Conservation (phyloP, 2,888 invertebrate genomes). For the Watsonalla binaria region DNA sequence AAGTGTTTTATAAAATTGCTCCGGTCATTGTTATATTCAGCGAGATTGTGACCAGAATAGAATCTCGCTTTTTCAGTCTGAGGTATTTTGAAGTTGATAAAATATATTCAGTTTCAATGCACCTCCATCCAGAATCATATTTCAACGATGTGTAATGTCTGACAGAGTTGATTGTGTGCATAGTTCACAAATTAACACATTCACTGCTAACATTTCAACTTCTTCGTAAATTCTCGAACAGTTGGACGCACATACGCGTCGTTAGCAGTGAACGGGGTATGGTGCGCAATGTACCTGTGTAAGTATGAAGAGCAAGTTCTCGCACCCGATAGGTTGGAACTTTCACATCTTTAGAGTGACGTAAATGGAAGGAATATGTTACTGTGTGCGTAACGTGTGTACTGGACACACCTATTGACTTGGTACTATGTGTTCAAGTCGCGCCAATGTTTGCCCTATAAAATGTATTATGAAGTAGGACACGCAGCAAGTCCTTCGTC, state of each 20-base stretch:
- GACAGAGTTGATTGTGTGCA: no score
- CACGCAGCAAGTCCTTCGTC: constrained; percentile 2
- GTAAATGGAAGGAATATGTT: constrained; percentile 22
- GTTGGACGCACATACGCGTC: no score
- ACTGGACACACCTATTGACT: constrained; percentile 34
- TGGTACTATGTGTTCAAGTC: constrained; percentile 15
- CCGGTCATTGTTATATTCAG: constrained; percentile 30
- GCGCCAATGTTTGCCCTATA: neutral
- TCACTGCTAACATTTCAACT: no score
- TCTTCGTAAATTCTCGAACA: no score
- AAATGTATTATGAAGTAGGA: neutral
- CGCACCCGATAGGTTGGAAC: neutral
- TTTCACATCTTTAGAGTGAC: constrained; percentile 4
- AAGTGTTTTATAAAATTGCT: constrained; percentile 43
- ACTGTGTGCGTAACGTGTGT: constrained; percentile 17
- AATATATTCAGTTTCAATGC: neutral
- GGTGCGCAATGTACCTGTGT: no score
- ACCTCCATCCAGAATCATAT: no score
- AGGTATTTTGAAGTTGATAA: neutral
- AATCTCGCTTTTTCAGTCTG: neutral
- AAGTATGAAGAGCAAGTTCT: neutral
- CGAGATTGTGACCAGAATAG: constrained; percentile 15
- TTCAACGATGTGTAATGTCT: no score
- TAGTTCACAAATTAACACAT: no score
- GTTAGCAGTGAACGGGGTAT: no score